A percentile compares a stretch with the other conserved stretches of the same genome.
phyloP scores from a whole-genome alignment of 2,888 invertebrate species.

The Himalopsyche tibetana region DNA sequence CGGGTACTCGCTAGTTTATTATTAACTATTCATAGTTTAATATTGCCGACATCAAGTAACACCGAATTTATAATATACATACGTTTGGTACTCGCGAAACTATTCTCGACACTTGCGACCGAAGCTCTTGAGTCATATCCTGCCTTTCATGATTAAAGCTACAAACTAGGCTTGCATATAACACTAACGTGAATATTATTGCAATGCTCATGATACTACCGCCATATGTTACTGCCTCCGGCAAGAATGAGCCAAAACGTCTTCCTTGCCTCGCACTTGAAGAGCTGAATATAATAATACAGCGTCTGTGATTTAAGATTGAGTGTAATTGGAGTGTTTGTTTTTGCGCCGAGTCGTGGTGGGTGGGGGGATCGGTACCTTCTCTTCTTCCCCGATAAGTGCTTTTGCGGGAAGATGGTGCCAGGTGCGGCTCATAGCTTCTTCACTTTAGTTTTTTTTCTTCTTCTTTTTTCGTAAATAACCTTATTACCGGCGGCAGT shows the following conservation, averaged over 20 bases:
- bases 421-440: constrained; percentile 50
- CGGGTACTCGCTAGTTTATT: no score
- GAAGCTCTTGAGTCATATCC: background rate
- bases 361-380: background rate
- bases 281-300: constrained; percentile 37
- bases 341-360: constrained; percentile 9
- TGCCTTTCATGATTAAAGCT: constrained; percentile 35
- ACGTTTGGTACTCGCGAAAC: background rate
- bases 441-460: constrained; percentile 45
- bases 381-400: constrained; percentile 29
- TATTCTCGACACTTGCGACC: background rate
- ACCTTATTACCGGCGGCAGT: constrained; percentile 44
- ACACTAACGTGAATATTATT: constrained; percentile 57
- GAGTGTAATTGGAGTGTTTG: constrained; percentile 40
- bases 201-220: constrained; percentile 49
- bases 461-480: constrained; percentile 41
- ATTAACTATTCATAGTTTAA: no score
- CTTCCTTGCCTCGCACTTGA: constrained; percentile 34
- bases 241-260: constrained; percentile 7
- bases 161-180: constrained; percentile 32
- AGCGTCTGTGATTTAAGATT: constrained; percentile 42
- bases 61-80: no score
- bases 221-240: constrained; percentile 54
- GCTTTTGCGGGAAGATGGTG: constrained; percentile 36
- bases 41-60: no score